Conservation (phyloP, 2,888 invertebrate genomes). For the Drosophila pullipes region DNA sequence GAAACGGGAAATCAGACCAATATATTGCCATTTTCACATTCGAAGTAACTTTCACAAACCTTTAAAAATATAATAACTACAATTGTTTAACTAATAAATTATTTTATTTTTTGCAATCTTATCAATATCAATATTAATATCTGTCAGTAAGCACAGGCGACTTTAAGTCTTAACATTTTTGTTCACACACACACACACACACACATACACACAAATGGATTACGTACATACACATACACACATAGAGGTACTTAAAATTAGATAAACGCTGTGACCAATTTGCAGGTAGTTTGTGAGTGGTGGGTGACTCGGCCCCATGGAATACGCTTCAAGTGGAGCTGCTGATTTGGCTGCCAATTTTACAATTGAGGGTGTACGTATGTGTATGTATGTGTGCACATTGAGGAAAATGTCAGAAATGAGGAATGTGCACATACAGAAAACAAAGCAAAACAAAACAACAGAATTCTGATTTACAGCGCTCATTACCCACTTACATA, state of each 20-base stretch:
- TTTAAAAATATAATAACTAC: background rate
- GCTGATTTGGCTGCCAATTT: constrained; percentile 9
- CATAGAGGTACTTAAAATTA: constrained; percentile 11
- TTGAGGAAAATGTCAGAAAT: constrained; percentile 45
- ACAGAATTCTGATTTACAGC: constrained; percentile 69
- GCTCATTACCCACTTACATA: constrained; percentile 51
- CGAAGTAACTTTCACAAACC: background rate
- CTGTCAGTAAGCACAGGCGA: constrained; percentile 15
- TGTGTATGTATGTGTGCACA: constrained; percentile 22
- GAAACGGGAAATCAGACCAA: background rate
- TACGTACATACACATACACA: background rate
- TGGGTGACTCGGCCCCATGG: constrained; percentile 24
- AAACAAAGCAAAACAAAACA: constrained; percentile 47
- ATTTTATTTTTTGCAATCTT: constrained; percentile 44
- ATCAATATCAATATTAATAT: constrained; percentile 57
- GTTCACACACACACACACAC: background rate
- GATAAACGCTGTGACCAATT: constrained; percentile 45
- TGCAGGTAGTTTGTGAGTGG: constrained; percentile 18
- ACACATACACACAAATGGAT: background rate
- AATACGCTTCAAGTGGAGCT: constrained; percentile 17
- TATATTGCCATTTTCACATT: too few relatives aligned
- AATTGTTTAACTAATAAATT: background rate
- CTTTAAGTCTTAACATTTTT: constrained; percentile 40
- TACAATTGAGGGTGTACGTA: constrained; percentile 17
- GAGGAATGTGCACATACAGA: constrained; percentile 59